These are phyloP conservation scores for Dendrocincla tyrannina DNA, from an alignment of 2,797 vertebrate genomes.

Conservation along the genomic window DNA sequence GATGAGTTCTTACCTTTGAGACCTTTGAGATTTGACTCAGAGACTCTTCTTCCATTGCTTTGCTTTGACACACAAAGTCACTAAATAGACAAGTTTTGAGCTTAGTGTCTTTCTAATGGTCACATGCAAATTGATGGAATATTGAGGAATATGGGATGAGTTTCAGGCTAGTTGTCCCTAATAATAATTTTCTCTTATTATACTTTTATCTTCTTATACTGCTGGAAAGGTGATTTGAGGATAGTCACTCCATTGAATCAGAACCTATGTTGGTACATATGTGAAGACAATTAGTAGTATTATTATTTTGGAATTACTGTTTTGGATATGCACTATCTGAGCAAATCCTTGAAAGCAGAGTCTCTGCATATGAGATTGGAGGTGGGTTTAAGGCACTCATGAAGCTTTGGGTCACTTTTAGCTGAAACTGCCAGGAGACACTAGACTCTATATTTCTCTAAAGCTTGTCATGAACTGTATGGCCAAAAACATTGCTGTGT, in stretches of 20 bases:
- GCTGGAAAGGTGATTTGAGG: neutral
- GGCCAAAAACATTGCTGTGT: neutral
- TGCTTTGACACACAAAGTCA: neutral
- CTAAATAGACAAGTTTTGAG: neutral
- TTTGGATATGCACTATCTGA: neutral
- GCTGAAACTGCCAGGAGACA: neutral
- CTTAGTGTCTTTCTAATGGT: neutral
- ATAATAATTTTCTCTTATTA: neutral
- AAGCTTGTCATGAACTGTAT: neutral
- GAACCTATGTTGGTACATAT: neutral
- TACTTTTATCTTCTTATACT: neutral
- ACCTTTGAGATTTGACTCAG: neutral
- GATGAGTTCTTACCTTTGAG: neutral
- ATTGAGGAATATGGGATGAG: neutral
- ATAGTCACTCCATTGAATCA: neutral
- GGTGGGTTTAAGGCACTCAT: fast-evolving
- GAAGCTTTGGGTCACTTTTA: neutral
- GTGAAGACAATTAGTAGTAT: neutral
- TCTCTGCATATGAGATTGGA: neutral
- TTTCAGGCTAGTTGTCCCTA: neutral
- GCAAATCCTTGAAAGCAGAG: neutral
- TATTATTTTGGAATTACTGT: neutral
- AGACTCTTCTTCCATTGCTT: neutral
- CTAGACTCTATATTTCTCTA: neutral
- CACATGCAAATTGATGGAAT: neutral